These are phyloP conservation scores for Lanistes nyassanus DNA, from an alignment of 1,140 invertebrate species.

Conservation along the genomic window DNA sequence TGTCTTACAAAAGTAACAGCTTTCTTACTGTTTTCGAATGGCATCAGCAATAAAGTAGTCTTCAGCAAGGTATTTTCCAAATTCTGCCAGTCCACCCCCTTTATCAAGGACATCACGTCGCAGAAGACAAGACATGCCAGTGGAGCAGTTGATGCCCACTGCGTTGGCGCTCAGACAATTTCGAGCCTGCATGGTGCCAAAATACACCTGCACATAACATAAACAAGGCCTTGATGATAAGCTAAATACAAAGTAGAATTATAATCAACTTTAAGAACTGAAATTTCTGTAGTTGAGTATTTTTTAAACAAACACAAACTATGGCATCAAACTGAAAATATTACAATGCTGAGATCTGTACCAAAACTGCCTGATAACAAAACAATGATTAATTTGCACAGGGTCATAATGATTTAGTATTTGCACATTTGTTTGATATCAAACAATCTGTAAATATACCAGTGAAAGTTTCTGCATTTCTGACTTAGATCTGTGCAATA, in stretches of 20 bases:
- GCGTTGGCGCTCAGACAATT: conserved; percentile 95
- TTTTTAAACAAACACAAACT: not conserved
- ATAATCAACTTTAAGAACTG: not conserved
- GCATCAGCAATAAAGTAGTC: conserved; percentile 98
- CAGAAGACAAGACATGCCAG: conserved; percentile 97
- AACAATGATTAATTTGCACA: too few species aligned
- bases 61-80: conserved; percentile 96
- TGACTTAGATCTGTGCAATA: too few species aligned
- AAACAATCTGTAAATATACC: too few species aligned
- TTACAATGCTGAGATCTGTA: too few species aligned
- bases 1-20: not conserved
- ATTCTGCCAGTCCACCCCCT: conserved; percentile 88
- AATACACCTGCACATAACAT: conserved; percentile 89
- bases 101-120: conserved; percentile 91
- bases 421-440: too few species aligned
- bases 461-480: too few species aligned
- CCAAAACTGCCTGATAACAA: too few species aligned
- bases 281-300: not conserved
- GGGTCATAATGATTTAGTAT: too few species aligned
- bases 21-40: conserved; percentile 76
- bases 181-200: conserved; percentile 95
- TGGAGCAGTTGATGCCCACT: conserved; percentile 94
- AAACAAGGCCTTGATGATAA: conserved; percentile 7
- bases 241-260: not conserved
- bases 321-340: not conserved